Evolutionary conservation across 2,888 invertebrate genomes (phyloP).

Genomic region (Acleris emargana): DNA sequence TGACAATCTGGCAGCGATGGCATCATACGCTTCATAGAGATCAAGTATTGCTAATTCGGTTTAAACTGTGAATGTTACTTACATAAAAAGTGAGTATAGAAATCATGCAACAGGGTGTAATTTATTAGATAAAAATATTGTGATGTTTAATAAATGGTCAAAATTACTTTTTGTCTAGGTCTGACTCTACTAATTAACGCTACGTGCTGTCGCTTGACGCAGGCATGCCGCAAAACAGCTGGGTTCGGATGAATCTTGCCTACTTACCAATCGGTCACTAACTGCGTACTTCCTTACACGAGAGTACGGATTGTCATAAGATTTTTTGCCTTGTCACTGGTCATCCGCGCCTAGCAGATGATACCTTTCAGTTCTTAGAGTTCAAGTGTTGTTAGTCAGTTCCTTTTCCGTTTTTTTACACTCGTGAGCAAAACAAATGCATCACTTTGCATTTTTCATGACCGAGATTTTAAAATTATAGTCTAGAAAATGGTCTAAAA

Average conservation of each 20-base stretch:
- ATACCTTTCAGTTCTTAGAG: conserved; percentile 30
- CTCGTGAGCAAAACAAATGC: no score
- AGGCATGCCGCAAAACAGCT: conserved; percentile 53
- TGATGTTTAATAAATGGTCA: not conserved
- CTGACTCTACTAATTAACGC: conserved; percentile 47
- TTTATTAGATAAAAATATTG: not conserved
- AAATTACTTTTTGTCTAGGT: conserved; percentile 13
- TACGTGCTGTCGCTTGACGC: conserved; percentile 39
- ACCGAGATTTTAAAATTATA: no score
- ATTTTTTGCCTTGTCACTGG: conserved; percentile 11
- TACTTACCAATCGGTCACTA: not conserved
- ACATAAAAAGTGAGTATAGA: no score
- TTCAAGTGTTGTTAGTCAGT: conserved; percentile 18
- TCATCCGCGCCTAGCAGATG: conserved; percentile 31
- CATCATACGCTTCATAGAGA: no score
- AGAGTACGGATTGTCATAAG: not conserved
- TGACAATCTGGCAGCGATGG: no score
- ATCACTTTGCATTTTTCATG: no score
- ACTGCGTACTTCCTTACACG: no score
- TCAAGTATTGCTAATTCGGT: no score
- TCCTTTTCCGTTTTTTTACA: conserved; percentile 19
- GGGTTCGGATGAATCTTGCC: conserved; percentile 24
- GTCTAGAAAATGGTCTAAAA: no score
- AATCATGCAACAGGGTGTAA: no score
- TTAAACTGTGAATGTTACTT: no score